phyloP scores from a whole-genome alignment of 2,797 vertebrate species.

The Melanotaenia trifasciata region DNA sequence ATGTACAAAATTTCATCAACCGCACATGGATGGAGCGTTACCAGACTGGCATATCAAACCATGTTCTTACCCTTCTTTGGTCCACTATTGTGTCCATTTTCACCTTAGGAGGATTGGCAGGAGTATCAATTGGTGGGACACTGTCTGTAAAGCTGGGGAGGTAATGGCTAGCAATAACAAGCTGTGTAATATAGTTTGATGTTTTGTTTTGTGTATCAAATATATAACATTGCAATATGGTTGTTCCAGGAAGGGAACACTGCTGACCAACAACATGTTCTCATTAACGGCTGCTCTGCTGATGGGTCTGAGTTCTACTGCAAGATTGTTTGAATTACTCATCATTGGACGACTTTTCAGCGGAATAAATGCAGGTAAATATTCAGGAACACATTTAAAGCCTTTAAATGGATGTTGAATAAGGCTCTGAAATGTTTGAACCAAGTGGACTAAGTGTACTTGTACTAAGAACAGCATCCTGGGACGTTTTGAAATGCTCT shows the following conservation, averaged over 20 bases:
- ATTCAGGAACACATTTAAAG: neutral
- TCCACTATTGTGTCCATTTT: slow-evolving; percentile 89
- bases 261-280: slow-evolving; percentile 87
- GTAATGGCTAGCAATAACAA: slow-evolving; percentile 61
- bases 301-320: slow-evolving; percentile 87
- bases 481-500: too few species aligned
- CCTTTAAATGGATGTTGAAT: too few species aligned
- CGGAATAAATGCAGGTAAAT: slow-evolving; percentile 90
- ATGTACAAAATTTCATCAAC: slow-evolving; percentile 90
- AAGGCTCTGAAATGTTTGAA: too few species aligned
- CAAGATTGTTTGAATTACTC: slow-evolving; percentile 87
- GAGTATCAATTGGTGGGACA: slow-evolving; percentile 83
- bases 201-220: neutral
- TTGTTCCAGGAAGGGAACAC: slow-evolving; percentile 85
- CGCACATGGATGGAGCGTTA: slow-evolving; percentile 88
- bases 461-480: too few species aligned
- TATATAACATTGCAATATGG: neutral
- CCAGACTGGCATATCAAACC: slow-evolving; percentile 69
- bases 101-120: slow-evolving; percentile 88
- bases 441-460: too few species aligned
- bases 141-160: slow-evolving; percentile 86
- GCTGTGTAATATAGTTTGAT: neutral
- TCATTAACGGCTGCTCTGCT: slow-evolving; percentile 86
- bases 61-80: slow-evolving; percentile 89
- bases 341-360: slow-evolving; percentile 87